phyloP scores from a whole-genome alignment of 2,888 invertebrate species.

The Parnassius glacialis region DNA sequence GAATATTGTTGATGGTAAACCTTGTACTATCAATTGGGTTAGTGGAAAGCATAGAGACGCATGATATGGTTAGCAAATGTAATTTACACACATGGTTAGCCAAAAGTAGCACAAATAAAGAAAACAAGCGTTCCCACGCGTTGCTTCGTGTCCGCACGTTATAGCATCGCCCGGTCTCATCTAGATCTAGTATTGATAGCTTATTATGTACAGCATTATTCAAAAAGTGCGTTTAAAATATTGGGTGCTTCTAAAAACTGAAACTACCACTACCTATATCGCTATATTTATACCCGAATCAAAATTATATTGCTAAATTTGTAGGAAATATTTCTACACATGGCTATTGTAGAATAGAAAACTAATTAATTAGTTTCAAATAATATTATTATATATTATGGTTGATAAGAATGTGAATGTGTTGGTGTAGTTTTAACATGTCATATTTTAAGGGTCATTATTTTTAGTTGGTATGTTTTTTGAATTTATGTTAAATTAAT shows the following conservation, averaged over 20 bases:
- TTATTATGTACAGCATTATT: conserved; percentile 49
- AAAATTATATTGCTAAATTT: no score
- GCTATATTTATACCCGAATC: conserved; percentile 29
- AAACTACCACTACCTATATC: conserved; percentile 38
- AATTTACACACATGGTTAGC: conserved; percentile 30
- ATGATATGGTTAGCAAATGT: conserved; percentile 55
- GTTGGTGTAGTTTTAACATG: no score
- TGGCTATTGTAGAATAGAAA: no score
- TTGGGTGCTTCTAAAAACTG: conserved; percentile 40
- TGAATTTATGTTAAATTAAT: no score
- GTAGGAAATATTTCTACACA: no score
- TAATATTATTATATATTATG: no score
- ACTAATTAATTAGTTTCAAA: no score
- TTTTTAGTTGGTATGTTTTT: no score
- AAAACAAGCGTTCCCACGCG: conserved; percentile 45
- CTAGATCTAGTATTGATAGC: conserved; percentile 39
- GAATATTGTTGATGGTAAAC: conserved; percentile 27
- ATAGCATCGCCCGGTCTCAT: conserved; percentile 33
- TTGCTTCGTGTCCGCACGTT: conserved; percentile 38
- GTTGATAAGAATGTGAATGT: no score
- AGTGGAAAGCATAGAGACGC: conserved; percentile 59
- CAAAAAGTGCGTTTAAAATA: conserved; percentile 33
- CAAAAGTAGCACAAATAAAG: conserved; percentile 51
- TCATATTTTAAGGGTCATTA: no score
- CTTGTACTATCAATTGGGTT: conserved; percentile 38